phyloP scores from a whole-genome alignment of 1,140 invertebrate genomes.

The Lucilia sericata region DNA sequence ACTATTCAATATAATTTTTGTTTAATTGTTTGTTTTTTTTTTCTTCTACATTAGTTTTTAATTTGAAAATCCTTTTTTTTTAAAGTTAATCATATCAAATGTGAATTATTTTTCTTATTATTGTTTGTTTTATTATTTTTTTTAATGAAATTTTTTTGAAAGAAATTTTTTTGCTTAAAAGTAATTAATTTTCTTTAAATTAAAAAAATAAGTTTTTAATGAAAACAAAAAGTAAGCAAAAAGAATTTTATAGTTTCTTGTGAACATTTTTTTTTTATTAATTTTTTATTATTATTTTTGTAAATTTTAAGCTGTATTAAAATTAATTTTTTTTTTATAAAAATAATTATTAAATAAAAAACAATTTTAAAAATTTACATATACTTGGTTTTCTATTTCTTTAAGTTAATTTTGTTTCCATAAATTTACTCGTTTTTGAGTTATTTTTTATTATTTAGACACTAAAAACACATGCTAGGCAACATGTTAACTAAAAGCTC shows the following conservation, averaged over 20 bases:
- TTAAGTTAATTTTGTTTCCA: background rate
- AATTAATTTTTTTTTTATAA: slow-evolving; percentile 22
- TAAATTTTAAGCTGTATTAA: slow-evolving; percentile 15
- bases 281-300: slow-evolving; percentile 9
- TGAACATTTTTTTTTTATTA: background rate
- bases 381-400: background rate
- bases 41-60: background rate
- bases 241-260: background rate
- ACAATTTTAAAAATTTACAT: background rate
- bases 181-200: slow-evolving; percentile 26
- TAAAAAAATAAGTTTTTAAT: background rate
- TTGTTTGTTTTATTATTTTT: background rate
- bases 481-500: no score
- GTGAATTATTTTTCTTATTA: slow-evolving; percentile 36
- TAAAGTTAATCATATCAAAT: slow-evolving; percentile 40
- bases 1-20: background rate
- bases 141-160: background rate
- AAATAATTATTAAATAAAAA: slow-evolving; percentile 26
- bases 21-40: background rate
- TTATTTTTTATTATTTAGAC: background rate
- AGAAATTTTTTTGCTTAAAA: background rate
- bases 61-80: background rate
- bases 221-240: background rate
- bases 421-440: no score
- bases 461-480: no score